A percentile compares a stretch with the other conserved stretches of the same genome.
Conservation (phyloP, 2,113 vertebrate species). For the Cygnus buccinator region DNA sequence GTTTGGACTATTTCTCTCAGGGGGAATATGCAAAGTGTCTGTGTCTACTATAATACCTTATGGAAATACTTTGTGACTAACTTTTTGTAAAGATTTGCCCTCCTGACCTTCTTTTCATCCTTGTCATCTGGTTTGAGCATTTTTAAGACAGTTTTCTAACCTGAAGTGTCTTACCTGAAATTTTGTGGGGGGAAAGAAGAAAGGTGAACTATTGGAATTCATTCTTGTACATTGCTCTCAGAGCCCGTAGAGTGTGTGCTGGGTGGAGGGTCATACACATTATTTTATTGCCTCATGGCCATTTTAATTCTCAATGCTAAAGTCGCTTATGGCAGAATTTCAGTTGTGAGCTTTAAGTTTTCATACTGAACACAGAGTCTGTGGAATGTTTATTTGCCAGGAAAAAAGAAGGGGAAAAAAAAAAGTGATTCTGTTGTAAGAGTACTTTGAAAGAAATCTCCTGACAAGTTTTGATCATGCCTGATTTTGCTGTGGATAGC, state of each 20-base stretch:
- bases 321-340: not conserved
- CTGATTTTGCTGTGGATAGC: not conserved
- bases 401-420: not conserved
- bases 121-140: not conserved
- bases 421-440: not conserved
- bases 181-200: not conserved
- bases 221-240: not conserved
- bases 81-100: not conserved
- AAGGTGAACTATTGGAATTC: not conserved
- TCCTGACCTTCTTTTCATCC: not conserved
- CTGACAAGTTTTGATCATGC: not conserved
- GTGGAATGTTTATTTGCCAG: conserved; percentile 3
- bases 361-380: not conserved
- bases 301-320: not conserved
- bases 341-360: not conserved
- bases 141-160: not conserved
- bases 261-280: not conserved
- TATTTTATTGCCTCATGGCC: not conserved
- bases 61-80: not conserved
- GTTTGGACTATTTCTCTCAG: not conserved
- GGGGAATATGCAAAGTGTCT: not conserved
- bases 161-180: not conserved
- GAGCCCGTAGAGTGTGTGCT: not conserved
- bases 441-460: not conserved
- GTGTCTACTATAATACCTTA: not conserved